Evolutionary conservation across 2,113 vertebrate genomes (phyloP), one percentile per base, ranked within the genome.

Genomic region (Turnix velox): DNA sequence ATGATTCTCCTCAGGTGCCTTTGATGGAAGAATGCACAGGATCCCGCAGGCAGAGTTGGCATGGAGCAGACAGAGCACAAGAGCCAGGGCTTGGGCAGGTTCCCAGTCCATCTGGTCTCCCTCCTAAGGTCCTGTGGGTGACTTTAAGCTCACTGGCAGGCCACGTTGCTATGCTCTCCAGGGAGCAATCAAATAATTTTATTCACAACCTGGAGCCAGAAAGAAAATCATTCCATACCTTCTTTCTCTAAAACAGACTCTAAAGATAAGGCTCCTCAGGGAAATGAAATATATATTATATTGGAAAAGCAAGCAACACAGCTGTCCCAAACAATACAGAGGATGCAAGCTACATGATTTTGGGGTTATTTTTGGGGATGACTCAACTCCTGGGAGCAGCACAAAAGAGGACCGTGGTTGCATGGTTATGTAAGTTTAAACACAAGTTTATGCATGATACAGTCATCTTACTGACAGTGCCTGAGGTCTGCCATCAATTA

Each of bases 81-180:
- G 20, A 83, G 88, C 79, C 80, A 84, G 66, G 59, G 33, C 58
- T 78, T 65, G 87, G 95, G 84, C 66, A 62, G 45, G 20, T 27
- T 87, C 88, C 92, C 92, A 91, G 69, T 69, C 92, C 95, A 92
- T 90, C 92, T 89, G 92, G 14, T 92, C 52, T 14, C 42, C 10
- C 22, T 88, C 83, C 57, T 37, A 12, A 86, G 58, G 80, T 88
- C 77, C 92, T 35, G 33, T 8, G 0, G 91, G 84, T 2, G 0
- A 61, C 46, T 24, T n/a, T 14, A 58, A 81, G 84, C 87, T 82
- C 74, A 15, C 87, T 93, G 91, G 87, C 91, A 91, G 71, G 30
- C 62, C 81, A 12, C 0, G 2, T 4, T 2, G 5, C 58, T 66
- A 77, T 48, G 46, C 43, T 87, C 87, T 87, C 78, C 91, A 77